These are phyloP conservation scores for Drosophila formosana DNA, from an alignment of 2,888 invertebrate species.

Conservation along the genomic window DNA sequence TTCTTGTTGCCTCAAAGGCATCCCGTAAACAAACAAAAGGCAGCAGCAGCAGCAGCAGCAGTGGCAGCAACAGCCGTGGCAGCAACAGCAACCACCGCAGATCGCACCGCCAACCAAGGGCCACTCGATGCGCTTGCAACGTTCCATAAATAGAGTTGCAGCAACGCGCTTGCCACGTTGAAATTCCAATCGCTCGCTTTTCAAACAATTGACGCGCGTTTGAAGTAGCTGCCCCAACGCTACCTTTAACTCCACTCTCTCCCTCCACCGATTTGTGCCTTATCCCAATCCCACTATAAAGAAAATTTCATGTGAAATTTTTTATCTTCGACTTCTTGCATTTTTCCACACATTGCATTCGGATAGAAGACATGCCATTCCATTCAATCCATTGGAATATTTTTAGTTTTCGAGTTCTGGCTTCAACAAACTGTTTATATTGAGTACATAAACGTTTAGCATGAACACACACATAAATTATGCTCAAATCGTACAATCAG, in stretches of 20 bases:
- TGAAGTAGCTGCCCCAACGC: constrained; percentile 55
- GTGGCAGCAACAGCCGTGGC: constrained; percentile 10
- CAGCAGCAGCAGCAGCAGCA: constrained; percentile 16
- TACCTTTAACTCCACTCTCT: constrained; percentile 8
- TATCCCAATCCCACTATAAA: constrained; percentile 3
- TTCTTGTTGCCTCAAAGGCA: constrained; percentile 45
- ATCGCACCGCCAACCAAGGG: constrained; percentile 47
- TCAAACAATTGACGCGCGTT: constrained; percentile 76
- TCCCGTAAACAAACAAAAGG: constrained; percentile 59
- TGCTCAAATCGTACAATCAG: background rate
- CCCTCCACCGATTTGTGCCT: constrained; percentile 10
- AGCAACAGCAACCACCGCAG: constrained; percentile 41
- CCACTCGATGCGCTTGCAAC: constrained; percentile 53
- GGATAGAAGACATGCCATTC: constrained; percentile 24
- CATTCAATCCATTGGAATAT: constrained; percentile 31
- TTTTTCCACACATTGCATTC: constrained; percentile 32
- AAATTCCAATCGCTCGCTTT: constrained; percentile 61
- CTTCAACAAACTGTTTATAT: constrained; percentile 5
- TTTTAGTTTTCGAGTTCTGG: constrained; percentile 7
- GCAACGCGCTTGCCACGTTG: constrained; percentile 39
- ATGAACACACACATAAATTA: constrained; percentile 5
- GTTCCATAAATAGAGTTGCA: constrained; percentile 76
- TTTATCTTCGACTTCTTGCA: constrained; percentile 18
- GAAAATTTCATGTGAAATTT: constrained; percentile 40
- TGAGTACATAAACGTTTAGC: constrained; percentile 7